These are phyloP conservation scores for Aphaenogaster floridana DNA, from an alignment of 1,140 invertebrate species.

Conservation along the genomic window DNA sequence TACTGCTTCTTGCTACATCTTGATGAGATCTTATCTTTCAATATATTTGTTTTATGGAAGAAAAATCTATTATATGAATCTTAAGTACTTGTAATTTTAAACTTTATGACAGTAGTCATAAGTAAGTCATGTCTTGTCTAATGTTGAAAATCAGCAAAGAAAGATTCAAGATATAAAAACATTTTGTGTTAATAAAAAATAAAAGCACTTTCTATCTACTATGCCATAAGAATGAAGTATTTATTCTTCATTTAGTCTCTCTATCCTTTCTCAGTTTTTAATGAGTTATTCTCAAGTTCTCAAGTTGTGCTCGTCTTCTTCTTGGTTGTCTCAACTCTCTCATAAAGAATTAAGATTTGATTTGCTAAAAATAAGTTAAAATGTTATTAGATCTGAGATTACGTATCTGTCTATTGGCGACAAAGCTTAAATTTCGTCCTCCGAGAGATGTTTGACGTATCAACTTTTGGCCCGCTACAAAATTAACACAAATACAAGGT, in stretches of 20 bases:
- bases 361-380: slow-evolving; percentile 4
- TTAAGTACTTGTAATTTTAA: not conserved
- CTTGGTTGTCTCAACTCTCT: not conserved
- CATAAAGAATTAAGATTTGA: not conserved
- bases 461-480: not conserved
- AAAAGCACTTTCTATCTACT: not conserved
- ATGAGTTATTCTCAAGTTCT: not conserved
- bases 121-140: not conserved
- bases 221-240: not conserved
- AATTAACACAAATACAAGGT: slow-evolving; percentile 26
- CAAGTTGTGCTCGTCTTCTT: not conserved
- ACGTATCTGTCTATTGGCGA: not conserved
- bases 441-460: not conserved
- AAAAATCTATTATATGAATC: not conserved
- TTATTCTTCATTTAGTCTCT: not conserved
- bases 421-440: not conserved
- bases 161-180: not conserved
- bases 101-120: not conserved
- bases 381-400: not conserved
- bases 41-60: not conserved
- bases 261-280: not conserved
- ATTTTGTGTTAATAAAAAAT: not conserved
- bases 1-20: not conserved
- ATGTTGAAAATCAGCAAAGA: not conserved
- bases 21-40: slow-evolving; percentile 9